Evolutionary conservation across 2,888 invertebrate species (phyloP).

Genomic region (Isotomurus palustris): DNA sequence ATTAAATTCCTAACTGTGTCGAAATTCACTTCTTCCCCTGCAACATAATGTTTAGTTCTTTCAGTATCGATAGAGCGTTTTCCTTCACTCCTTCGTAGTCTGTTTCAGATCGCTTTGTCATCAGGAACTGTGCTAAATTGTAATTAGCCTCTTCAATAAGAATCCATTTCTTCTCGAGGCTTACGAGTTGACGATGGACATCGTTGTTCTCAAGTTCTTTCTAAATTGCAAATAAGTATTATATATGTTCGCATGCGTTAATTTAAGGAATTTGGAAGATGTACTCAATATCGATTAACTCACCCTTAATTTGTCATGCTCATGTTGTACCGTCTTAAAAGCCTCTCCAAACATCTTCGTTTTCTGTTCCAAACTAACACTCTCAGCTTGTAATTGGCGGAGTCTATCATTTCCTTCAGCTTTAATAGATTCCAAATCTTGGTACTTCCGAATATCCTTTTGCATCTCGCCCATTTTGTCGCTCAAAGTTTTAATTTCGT

Average conservation of each 20-base stretch:
- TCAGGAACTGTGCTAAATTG: slow-evolving; percentile 63
- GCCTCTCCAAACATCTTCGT: slow-evolving; percentile 54
- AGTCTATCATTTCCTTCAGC: slow-evolving; percentile 58
- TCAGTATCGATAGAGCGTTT: slow-evolving; percentile 57
- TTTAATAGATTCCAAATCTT: slow-evolving; percentile 60
- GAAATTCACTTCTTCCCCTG: slow-evolving; percentile 23
- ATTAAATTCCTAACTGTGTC: too few species aligned
- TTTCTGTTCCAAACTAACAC: slow-evolving; percentile 51
- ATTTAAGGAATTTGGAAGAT: not conserved
- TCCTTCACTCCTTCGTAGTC: slow-evolving; percentile 63
- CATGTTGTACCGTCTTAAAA: slow-evolving; percentile 54
- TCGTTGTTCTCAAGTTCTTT: slow-evolving; percentile 65
- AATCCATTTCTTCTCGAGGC: slow-evolving; percentile 64
- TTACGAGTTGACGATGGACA: slow-evolving; percentile 64
- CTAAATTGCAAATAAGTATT: slow-evolving; percentile 49
- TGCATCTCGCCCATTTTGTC: slow-evolving; percentile 57
- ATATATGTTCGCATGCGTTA: not conserved
- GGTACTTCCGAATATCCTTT: slow-evolving; percentile 59
- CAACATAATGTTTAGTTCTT: slow-evolving; percentile 54
- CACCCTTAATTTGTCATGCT: slow-evolving; percentile 57
- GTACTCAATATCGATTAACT: not conserved
- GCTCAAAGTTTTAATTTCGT: slow-evolving; percentile 54
- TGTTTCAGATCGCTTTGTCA: slow-evolving; percentile 62
- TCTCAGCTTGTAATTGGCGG: slow-evolving; percentile 55
- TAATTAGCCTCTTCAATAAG: slow-evolving; percentile 65